Evolutionary conservation across 2,888 invertebrate species (phyloP), one percentile per base, ranked within the genome.

Genomic region (Erebia ligea): DNA sequence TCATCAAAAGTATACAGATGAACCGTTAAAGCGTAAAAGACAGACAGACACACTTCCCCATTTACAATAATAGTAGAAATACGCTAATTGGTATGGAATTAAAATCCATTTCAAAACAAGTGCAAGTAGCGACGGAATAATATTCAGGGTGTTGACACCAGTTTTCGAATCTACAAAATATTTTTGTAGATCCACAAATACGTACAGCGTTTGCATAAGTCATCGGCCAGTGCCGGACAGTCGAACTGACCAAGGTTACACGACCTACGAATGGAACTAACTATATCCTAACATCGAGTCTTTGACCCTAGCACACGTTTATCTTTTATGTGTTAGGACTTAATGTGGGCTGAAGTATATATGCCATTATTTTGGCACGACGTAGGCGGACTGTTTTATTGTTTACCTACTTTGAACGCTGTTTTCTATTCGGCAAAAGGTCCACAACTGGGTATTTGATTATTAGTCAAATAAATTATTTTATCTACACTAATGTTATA

Each of bases 91-190:
- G 4, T 57, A 15, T 57, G 2, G 13, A 25, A 21, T 5, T 57
- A 13, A 57, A 59, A 59, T 40, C 1, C 42, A 34, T 58, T 34
- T 58, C 40, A 42, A 59, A 59, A 42, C 17, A 59, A 40, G 42
- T 59, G 42, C n/a, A 40, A 40, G 11, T 11, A 40, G 19, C 21
- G 15, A 45, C 61, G 48, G 45, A 62, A 62, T 62, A 48, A 62
- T 48, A 21, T 15, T 13, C 15, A 6, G 45, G 13, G 19, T 21
- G 15, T 45, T 62, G 13, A 45, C 62, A 62, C 48, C 48, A 15
- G 62, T 48, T 48, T 62, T 57, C 21, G 45, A 21, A 45, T 62
- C 62, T 62, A 62, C 48, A 62, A 62, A 54, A 62, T 21, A 62
- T 48, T 45, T 21, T 19, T 48, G 62, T 62, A 48, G 62, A 62